Percentiles rank a stretch among this genome's conserved stretches.
phyloP scores from a whole-genome alignment of 2,888 invertebrate species.

The Belgica antarctica region DNA sequence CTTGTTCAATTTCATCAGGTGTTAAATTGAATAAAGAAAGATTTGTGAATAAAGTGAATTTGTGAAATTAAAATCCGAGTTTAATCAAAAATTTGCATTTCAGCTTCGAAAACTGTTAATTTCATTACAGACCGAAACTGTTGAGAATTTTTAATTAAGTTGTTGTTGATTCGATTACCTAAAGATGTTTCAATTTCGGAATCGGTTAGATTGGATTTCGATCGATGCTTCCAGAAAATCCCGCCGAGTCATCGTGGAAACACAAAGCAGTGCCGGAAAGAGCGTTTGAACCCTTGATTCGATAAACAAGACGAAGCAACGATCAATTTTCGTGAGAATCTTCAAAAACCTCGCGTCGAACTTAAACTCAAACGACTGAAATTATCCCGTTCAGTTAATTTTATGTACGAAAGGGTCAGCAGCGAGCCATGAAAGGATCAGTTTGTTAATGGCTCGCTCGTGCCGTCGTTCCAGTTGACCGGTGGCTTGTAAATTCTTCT shows the following conservation, averaged over 20 bases:
- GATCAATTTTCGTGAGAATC: background rate
- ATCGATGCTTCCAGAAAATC: no score
- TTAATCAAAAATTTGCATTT: no score
- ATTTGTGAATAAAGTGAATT: no score
- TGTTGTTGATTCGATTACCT: background rate
- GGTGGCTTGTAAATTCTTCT: background rate
- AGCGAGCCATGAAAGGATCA: constrained; percentile 38
- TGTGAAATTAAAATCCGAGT: no score
- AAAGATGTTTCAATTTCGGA: background rate
- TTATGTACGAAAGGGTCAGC: constrained; percentile 32
- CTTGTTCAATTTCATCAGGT: no score
- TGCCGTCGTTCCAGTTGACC: constrained; percentile 27
- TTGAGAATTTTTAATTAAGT: background rate
- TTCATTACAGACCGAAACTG: background rate
- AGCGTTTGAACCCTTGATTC: background rate
- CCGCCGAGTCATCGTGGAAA: background rate
- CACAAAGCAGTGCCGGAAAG: constrained; percentile 1
- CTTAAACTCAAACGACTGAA: background rate
- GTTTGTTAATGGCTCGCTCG: constrained; percentile 36
- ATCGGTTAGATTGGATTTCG: background rate
- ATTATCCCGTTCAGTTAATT: background rate
- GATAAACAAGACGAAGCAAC: background rate
- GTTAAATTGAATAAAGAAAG: no score
- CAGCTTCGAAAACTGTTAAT: no score
- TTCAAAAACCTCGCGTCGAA: background rate